Base-by-base conservation (phyloP, 2,888 invertebrate genomes). In the Epirrhoe tristata region DNA sequence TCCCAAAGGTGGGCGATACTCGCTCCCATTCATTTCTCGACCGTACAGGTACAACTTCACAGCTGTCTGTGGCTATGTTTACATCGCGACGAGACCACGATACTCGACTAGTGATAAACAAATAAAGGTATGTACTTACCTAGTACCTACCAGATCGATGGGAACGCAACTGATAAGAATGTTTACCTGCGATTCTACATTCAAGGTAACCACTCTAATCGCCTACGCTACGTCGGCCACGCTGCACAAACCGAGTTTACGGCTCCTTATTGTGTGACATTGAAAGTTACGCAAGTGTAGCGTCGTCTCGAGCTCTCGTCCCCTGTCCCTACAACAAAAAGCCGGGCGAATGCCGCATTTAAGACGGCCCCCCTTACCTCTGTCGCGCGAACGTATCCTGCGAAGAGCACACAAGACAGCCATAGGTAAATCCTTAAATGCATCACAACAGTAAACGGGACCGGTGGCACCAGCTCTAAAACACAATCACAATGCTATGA, bases 381-480 rank as follows among this genome's bases (percentile, higher is more conserved):
- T 94, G 94, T 94, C 91, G 95, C 96, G 93, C 95, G 94, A 92
- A 95, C 95, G 94, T 95, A 96, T 94, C 96, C 96, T 89, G 95
- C 92, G 88, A 96, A 94, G 94, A 95, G 94, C 93, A 96, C 95
- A 94, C 95, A 95, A 93, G 95, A 95, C 94, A 96, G 93, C 94
- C 95, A 94, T 94, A 95, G 93, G 89, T 94, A 95, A 95, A 96
- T 96, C 96, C 96, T 95, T 90, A 95, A 96, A 95, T 96, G 95
- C 96, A 96, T 96, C 94, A 95, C 95, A 94, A 94, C 91, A 92
- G 89, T 82, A 83, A 87, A 83, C 83, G 77, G 86, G 84, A 84
- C 81, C 84, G 82, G 87, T 85, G 83, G 88, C 89, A 87, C 87
- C 82, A 83, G 84, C 83, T 84, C 78, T 83, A 82, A 82, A 73